These are phyloP conservation scores for Chrysolina americana DNA, from an alignment of 2,888 invertebrate genomes.

Conservation along the genomic window DNA sequence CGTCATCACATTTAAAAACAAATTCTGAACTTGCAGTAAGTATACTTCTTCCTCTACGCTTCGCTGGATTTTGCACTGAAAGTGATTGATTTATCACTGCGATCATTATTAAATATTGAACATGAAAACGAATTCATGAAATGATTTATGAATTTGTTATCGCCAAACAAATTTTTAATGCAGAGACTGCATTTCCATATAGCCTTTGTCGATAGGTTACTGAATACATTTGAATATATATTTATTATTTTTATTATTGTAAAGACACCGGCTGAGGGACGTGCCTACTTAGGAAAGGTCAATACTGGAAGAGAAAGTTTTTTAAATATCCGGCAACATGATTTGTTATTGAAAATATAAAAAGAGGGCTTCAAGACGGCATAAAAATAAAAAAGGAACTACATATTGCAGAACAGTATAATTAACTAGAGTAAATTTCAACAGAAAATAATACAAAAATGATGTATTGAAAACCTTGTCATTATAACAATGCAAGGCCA, in stretches of 20 bases:
- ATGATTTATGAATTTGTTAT: slow-evolving; percentile 12
- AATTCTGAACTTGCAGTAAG: background rate
- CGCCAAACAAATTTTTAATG: background rate
- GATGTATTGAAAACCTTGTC: background rate
- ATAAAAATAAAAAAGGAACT: no score
- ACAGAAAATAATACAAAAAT: no score
- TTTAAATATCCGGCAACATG: background rate
- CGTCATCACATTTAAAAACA: no score
- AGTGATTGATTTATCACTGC: background rate
- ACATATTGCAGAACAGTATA: no score
- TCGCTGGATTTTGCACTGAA: background rate
- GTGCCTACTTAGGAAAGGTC: background rate
- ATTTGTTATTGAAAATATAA: background rate
- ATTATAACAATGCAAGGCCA: background rate
- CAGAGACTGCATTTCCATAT: background rate
- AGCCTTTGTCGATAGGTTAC: slow-evolving; percentile 14
- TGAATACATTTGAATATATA: slow-evolving; percentile 15
- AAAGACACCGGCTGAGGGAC: background rate
- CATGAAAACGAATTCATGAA: background rate
- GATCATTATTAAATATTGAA: background rate
- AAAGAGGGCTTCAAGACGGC: background rate
- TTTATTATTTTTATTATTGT: slow-evolving; percentile 9
- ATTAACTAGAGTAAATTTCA: no score
- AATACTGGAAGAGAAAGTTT: slow-evolving; percentile 1
- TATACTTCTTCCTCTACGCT: background rate